phyloP scores from a whole-genome alignment of 2,797 vertebrate species.

The Spheniscus humboldti region DNA sequence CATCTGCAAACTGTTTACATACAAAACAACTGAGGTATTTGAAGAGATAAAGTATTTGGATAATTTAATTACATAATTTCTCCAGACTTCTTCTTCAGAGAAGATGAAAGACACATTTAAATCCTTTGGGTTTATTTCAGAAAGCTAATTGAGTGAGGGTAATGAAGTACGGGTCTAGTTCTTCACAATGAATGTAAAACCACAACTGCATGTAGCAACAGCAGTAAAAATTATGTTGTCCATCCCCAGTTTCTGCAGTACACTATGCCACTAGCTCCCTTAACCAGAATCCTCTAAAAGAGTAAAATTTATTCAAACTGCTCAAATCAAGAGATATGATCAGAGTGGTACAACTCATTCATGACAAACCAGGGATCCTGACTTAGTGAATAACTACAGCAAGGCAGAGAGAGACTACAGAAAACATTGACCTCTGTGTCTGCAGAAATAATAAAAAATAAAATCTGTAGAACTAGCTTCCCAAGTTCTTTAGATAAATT shows the following conservation, averaged over 20 bases:
- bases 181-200: background rate
- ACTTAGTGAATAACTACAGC: background rate
- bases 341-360: background rate
- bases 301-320: background rate
- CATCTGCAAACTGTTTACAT: background rate
- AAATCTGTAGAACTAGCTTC: background rate
- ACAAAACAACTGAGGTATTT: background rate
- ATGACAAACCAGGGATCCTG: background rate
- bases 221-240: background rate
- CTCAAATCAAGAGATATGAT: background rate
- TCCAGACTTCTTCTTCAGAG: background rate
- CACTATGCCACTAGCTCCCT: background rate
- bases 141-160: background rate
- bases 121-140: background rate
- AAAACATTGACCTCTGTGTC: background rate
- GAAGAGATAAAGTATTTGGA: background rate
- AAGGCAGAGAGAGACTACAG: background rate
- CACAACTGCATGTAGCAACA: accelerated
- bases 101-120: background rate
- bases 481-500: background rate
- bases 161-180: background rate
- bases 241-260: background rate
- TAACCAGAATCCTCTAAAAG: background rate
- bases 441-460: background rate
- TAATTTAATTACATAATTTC: background rate